These are phyloP conservation scores for Sinocyclocheilus maitianheensis DNA, from an alignment of 2,113 vertebrate species.

Conservation along the genomic window DNA sequence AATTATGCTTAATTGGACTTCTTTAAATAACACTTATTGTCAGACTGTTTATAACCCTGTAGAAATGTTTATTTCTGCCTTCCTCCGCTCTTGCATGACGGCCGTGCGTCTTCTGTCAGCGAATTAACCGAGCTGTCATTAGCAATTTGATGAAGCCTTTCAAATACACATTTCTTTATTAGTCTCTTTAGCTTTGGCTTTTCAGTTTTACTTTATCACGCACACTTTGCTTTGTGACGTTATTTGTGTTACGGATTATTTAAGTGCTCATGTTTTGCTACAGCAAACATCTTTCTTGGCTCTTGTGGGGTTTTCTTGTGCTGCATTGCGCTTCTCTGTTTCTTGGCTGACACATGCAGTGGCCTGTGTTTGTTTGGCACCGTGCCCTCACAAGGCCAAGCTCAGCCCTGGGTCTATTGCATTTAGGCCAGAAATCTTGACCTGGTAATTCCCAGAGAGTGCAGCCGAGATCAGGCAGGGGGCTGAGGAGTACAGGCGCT, in stretches of 20 bases:
- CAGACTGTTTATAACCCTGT: conserved; percentile 44
- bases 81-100: conserved; percentile 33
- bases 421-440: conserved; percentile 41
- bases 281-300: conserved; percentile 11
- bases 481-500: too few relatives aligned
- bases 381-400: conserved; percentile 38
- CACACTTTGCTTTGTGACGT: background rate
- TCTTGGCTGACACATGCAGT: conserved; percentile 42
- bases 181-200: conserved; percentile 6
- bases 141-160: conserved; percentile 23
- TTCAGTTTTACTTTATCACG: background rate
- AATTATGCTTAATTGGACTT: conserved; percentile 73
- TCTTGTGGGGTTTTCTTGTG: conserved; percentile 2
- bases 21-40: conserved; percentile 71
- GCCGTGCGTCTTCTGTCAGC: conserved; percentile 17
- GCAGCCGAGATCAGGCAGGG: conserved; percentile 9
- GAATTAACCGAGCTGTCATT: conserved; percentile 43
- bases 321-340: conserved; percentile 8
- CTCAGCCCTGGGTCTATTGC: conserved; percentile 39
- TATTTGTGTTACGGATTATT: too few relatives aligned
- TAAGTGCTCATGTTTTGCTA: too few relatives aligned
- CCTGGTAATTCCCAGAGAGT: conserved; percentile 43
- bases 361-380: conserved; percentile 50
- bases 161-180: conserved; percentile 26
- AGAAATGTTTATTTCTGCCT: conserved; percentile 36